Percentiles rank a stretch among this genome's conserved stretches.
phyloP scores from a whole-genome alignment of 2,113 vertebrate species.

The western clawed frog (Xenopus tropicalis) region UCB_Xtro_10.0 CM004445.2:41581501-41582000 shows the following conservation, averaged over 20 bases:
- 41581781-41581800: not conserved
- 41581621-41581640: slow-evolving; percentile 28
- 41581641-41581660: slow-evolving; percentile 3
- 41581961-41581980: slow-evolving; percentile 96
- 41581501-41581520: slow-evolving; percentile 50
- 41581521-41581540: slow-evolving; percentile 45
- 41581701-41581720: not conserved
- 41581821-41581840: no score
- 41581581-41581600: slow-evolving; percentile 5
- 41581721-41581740: no score
- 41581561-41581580: slow-evolving; percentile 56
- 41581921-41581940: slow-evolving; percentile 94
- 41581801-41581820: not conserved
- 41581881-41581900: slow-evolving; percentile 94
- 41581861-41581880: slow-evolving; percentile 62
- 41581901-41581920: slow-evolving; percentile 83
- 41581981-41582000: slow-evolving; percentile 99
- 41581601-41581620: not conserved
- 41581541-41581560: slow-evolving; percentile 54
- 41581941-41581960: slow-evolving; percentile 88
- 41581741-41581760: no score
- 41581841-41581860: no score
- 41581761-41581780: no score
- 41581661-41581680: not conserved
- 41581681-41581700: not conserved